These are phyloP conservation scores for Cairina moschata DNA, from an alignment of 2,113 vertebrate species.

Conservation along the genomic window DNA sequence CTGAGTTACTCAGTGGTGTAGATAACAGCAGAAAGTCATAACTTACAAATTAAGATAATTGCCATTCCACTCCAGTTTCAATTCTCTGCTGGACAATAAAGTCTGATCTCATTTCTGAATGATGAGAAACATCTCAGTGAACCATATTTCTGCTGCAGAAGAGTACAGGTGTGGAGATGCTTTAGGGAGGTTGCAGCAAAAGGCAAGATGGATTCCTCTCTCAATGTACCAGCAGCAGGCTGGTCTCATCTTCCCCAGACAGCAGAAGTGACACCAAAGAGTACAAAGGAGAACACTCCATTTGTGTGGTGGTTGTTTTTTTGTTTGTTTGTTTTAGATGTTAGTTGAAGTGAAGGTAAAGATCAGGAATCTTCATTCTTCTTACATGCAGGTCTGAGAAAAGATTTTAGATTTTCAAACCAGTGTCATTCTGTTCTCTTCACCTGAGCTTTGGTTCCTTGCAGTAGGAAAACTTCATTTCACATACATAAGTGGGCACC, in stretches of 20 bases:
- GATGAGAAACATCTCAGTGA: neutral
- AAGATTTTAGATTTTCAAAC: neutral
- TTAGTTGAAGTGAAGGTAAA: neutral
- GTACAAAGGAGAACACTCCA: neutral
- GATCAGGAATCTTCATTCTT: neutral
- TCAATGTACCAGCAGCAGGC: neutral
- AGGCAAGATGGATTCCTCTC: neutral
- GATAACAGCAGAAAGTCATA: neutral
- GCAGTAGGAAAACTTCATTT: neutral
- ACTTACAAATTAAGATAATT: neutral
- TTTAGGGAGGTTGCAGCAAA: neutral
- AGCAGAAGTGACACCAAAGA: neutral
- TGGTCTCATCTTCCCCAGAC: neutral
- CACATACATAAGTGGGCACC: accelerated
- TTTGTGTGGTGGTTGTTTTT: neutral
- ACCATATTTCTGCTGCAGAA: neutral
- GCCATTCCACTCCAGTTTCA: neutral
- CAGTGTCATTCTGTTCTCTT: neutral
- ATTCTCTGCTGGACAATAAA: neutral
- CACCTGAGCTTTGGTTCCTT: neutral
- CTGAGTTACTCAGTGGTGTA: neutral
- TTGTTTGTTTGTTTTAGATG: neutral
- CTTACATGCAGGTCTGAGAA: neutral
- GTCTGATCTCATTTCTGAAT: neutral
- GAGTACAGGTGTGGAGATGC: neutral